Percentiles rank a stretch among this genome's conserved stretches.
phyloP scores from a whole-genome alignment of 2,113 vertebrate species.

The Alethe diademata region DNA sequence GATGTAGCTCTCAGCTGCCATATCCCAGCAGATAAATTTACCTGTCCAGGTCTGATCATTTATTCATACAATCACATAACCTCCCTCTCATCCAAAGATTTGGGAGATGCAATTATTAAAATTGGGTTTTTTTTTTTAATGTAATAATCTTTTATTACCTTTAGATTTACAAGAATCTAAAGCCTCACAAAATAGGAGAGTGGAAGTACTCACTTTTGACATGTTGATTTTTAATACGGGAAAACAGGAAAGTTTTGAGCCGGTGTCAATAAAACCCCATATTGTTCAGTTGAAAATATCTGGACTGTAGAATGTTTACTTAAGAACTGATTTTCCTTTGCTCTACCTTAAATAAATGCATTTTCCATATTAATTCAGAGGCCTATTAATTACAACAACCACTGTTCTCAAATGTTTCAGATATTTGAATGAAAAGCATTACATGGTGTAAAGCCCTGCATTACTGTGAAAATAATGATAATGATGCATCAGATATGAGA shows the following conservation, averaged over 20 bases:
- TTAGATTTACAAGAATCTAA: background rate
- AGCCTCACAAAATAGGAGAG: background rate
- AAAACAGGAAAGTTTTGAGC: background rate
- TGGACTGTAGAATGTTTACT: background rate
- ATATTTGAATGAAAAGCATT: background rate
- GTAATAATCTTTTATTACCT: background rate
- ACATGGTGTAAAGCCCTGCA: background rate
- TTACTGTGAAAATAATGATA: background rate
- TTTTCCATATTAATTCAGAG: background rate
- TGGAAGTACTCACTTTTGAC: background rate
- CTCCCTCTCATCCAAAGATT: background rate
- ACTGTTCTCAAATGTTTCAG: background rate
- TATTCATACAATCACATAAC: background rate
- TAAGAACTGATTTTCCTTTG: background rate
- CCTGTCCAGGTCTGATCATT: background rate
- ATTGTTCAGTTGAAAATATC: background rate
- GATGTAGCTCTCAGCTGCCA: background rate
- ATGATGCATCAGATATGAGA: background rate
- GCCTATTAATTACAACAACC: background rate
- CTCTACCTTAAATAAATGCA: background rate
- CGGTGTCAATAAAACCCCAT: background rate
- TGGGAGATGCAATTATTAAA: background rate
- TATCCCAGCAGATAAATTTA: background rate
- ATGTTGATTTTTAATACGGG: background rate
- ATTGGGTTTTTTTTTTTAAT: accelerated